phyloP scores from a whole-genome alignment of 2,113 vertebrate genomes.

The Dinomys branickii region DNA sequence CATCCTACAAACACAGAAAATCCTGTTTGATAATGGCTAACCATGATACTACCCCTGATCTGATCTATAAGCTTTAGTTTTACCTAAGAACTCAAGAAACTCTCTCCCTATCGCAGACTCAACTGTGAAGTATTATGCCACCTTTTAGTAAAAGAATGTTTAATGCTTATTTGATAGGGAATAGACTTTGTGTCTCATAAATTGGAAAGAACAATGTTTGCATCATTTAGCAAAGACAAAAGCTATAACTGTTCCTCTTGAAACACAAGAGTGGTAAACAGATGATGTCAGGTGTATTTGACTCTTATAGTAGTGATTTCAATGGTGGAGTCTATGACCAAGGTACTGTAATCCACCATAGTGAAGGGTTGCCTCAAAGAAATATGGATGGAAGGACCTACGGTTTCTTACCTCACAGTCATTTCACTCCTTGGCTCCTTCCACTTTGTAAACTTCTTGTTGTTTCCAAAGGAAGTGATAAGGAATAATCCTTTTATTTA shows the following conservation, averaged over 20 bases:
- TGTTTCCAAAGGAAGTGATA: background rate
- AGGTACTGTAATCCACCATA: background rate
- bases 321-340: fast-evolving
- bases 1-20: background rate
- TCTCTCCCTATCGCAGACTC: background rate
- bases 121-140: background rate
- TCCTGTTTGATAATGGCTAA: background rate
- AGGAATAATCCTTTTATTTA: background rate
- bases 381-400: background rate
- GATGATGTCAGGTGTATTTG: background rate
- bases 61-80: background rate
- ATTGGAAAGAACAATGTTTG: background rate
- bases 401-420: background rate
- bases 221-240: background rate
- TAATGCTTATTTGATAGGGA: background rate
- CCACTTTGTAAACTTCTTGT: background rate
- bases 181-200: background rate
- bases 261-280: background rate
- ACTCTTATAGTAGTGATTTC: background rate
- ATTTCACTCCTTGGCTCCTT: background rate
- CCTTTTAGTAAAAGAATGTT: conserved; percentile 7
- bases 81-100: background rate
- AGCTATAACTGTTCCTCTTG: background rate
- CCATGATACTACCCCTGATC: background rate
- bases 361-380: background rate